Base-by-base conservation (phyloP, 2,797 vertebrate species). In the Odontamblyopus lacepedii region DNA sequence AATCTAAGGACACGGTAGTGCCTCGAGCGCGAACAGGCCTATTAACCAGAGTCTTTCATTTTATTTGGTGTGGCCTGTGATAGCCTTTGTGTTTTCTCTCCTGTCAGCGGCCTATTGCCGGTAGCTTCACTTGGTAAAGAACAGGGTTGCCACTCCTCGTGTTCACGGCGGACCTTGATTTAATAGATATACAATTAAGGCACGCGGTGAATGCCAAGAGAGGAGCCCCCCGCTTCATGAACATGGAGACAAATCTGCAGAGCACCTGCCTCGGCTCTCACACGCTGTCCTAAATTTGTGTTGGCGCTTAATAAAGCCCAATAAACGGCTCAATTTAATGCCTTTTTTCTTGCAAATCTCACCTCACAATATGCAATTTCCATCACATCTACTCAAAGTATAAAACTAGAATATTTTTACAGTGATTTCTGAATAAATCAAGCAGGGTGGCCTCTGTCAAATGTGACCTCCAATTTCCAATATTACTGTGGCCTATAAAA, bases 131-230 rank as follows among this genome's bases (percentile, higher is more conserved):
- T 15, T 19, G 62, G 53, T 32, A 62, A 72, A 80, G 80, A 83
- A 92, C 91, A 82, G 90, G 95, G 92, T 93, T 92, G 80, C 89
- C 93, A 80, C 95, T 96, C 95, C 95, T 93, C 94, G 95, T 96
- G 95, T 96, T 96, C 95, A 95, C 95, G 92, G 95, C 92, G 95
- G 95, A 96, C 95, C 95, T 96, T 96, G 95, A 96, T 96, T 96
- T 95, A 95, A 94, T 90, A 92, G 77, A 69, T 70, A 91, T 91
- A 92, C 95, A 96, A 97, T 97, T 97, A 98, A 98, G 96, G 96
- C 96, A 97, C 96, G 96, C 96, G 96, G 96, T 98, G 96, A 97
- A 97, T 97, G 96, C 96, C 96, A 97, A 97, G 96, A 96, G 86
- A 84, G 82, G 83, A 83, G 83, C 85, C 78, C 62, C 77, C 59